phyloP scores from a whole-genome alignment of 2,888 invertebrate genomes.

The Suillia variegata region DNA sequence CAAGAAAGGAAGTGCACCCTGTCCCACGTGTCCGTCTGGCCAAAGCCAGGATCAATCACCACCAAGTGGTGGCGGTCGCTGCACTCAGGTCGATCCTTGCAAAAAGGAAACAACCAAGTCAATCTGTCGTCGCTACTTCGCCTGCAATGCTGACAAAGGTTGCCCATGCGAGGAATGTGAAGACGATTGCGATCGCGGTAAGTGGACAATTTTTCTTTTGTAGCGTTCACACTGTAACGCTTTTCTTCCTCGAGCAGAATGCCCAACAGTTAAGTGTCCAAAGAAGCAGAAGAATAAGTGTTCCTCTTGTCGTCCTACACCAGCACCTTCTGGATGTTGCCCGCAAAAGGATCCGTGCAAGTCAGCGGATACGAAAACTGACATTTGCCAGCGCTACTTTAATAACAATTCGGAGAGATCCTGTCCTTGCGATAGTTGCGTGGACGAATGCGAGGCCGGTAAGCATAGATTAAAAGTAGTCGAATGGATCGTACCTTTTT shows the following conservation, averaged over 20 bases:
- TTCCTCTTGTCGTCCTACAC: no score
- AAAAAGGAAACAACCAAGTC: slow-evolving; percentile 21
- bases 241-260: not conserved
- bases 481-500: slow-evolving; percentile 42
- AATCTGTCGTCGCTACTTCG: slow-evolving; percentile 48
- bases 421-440: slow-evolving; percentile 32
- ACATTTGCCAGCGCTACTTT: slow-evolving; percentile 24
- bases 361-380: slow-evolving; percentile 21
- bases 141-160: slow-evolving; percentile 49
- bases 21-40: slow-evolving; percentile 28
- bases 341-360: slow-evolving; percentile 28
- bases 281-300: slow-evolving; percentile 19
- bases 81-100: slow-evolving; percentile 35
- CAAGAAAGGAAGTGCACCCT: slow-evolving; percentile 18
- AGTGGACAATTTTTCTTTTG: no score
- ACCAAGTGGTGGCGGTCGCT: not conserved
- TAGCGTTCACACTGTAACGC: no score
- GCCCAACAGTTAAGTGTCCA: no score
- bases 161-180: slow-evolving; percentile 50
- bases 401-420: slow-evolving; percentile 5
- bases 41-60: not conserved
- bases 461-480: slow-evolving; percentile 14
- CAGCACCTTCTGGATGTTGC: no score
- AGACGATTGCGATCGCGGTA: slow-evolving; percentile 55
- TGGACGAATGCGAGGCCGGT: slow-evolving; percentile 37